Evolutionary conservation across 1,140 invertebrate genomes (phyloP).

Genomic region (Megalopta genalis): DNA sequence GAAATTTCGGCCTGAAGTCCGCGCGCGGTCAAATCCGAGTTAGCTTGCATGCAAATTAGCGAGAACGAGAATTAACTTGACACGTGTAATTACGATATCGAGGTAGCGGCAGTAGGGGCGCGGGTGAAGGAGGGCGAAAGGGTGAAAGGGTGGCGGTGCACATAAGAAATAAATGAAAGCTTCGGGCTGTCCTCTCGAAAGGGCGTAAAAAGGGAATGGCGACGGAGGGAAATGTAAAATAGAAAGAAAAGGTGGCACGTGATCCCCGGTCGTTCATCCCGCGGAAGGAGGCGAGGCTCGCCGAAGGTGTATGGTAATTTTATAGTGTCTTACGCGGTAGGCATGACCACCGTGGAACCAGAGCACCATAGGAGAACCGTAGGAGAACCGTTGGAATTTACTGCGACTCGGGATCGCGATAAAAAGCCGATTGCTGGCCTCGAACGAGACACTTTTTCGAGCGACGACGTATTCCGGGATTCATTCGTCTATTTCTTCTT

Average conservation of each 20-base stretch:
- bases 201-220: constrained; percentile 3
- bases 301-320: constrained; percentile 59
- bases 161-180: constrained; percentile 12
- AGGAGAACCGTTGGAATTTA: neutral
- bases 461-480: constrained; percentile 57
- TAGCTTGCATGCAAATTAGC: no score
- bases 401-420: constrained; percentile 25
- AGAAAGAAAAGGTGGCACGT: constrained; percentile 28
- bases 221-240: constrained; percentile 12
- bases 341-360: neutral
- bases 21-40: no score
- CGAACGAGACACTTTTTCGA: constrained; percentile 53
- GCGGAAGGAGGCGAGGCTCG: neutral
- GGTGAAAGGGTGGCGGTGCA: no score
- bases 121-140: no score
- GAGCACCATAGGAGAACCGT: neutral
- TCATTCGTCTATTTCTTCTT: constrained; percentile 57
- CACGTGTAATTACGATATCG: neutral
- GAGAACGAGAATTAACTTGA: no score
- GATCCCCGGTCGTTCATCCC: constrained; percentile 15
- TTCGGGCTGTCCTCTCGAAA: neutral
- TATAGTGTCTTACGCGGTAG: constrained; percentile 48
- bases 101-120: neutral
- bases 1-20: no score
- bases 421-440: constrained; percentile 58